Evolutionary conservation across 2,113 vertebrate species (phyloP), one percentile per base, ranked within the genome.

Genomic region (Loxodonta africana): DNA sequence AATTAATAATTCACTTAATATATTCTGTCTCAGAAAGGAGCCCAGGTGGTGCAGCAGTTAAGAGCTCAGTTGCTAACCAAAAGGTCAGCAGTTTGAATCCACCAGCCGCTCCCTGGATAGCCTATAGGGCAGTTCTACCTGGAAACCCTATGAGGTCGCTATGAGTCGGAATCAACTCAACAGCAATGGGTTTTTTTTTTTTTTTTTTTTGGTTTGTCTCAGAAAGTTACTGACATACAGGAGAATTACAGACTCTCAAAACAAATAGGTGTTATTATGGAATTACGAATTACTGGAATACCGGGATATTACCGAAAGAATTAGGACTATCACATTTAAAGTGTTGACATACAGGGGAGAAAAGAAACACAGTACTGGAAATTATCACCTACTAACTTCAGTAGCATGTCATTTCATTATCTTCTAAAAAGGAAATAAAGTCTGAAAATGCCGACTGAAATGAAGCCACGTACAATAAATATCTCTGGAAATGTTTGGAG

Each of bases 1-100:
- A 95, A 88, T 95, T 82, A 95, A 83, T 30, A 95, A 86, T 51
- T 88, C 60, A 88, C 63, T 90, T 94, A 90, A 77, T 51, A 87
- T 51, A 86, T 74, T 33, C 21, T 84, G 83, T 93, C 73, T 37
- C 37, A 37, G 37, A 37, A 37, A 53, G 51, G 51, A 53, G 51
- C 51, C 51, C 51, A 8, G 51, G 51, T 12, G 51, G 51, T 53
- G 12, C 51, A 53, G 51, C 12, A 53, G 51, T 12, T 53, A 53
- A 53, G 51, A 53, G 12, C 51, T 53, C 51, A 53, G 51, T 12
- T 53, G 51, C 51, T 53, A 53, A 53, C 51, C 51, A 53, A 53
- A 53, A 53, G 51, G 51, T 53, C 51, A 53, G 51, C 12, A 53
- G 51, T 53, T 53, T 12, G 12, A 53, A 53, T 53, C 51, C 12